These are phyloP conservation scores for Sphecodes monilicornis DNA, from an alignment of 2,888 invertebrate species.

Conservation along the genomic window DNA sequence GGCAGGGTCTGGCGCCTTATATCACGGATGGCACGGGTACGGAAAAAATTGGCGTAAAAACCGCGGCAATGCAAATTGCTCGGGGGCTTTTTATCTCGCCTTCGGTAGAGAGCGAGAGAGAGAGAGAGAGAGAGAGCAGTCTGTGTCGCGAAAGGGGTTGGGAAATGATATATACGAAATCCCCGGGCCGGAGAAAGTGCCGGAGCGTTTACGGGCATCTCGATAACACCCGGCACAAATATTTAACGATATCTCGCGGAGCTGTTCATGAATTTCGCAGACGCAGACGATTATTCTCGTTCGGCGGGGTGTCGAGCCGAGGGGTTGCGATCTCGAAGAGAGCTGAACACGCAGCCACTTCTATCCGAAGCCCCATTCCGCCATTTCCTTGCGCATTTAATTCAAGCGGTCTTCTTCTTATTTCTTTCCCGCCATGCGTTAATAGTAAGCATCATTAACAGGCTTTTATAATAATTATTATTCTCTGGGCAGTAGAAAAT, in stretches of 20 bases:
- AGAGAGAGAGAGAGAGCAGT: not conserved
- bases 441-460: not conserved
- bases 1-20: not conserved
- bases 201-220: constrained; percentile 20
- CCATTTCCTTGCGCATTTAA: not conserved
- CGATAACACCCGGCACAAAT: constrained; percentile 59
- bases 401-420: not conserved
- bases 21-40: not conserved
- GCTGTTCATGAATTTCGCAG: constrained; percentile 61
- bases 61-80: constrained; percentile 17
- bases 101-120: not conserved
- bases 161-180: constrained; percentile 23
- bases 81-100: not conserved
- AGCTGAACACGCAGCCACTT: constrained; percentile 9
- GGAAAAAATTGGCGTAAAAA: constrained; percentile 1
- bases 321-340: not conserved
- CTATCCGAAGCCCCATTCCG: constrained; percentile 28
- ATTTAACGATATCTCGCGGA: constrained; percentile 51
- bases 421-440: not conserved
- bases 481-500: not conserved
- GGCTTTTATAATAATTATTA: not conserved
- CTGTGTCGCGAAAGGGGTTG: not conserved
- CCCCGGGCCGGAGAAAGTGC: constrained; percentile 11
- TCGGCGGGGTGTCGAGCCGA: constrained; percentile 21
- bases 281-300: constrained; percentile 54